A percentile compares a stretch with the other conserved stretches of the same genome.
phyloP scores from a whole-genome alignment of 2,113 vertebrate species.

The Chaetodon trifascialis region DNA sequence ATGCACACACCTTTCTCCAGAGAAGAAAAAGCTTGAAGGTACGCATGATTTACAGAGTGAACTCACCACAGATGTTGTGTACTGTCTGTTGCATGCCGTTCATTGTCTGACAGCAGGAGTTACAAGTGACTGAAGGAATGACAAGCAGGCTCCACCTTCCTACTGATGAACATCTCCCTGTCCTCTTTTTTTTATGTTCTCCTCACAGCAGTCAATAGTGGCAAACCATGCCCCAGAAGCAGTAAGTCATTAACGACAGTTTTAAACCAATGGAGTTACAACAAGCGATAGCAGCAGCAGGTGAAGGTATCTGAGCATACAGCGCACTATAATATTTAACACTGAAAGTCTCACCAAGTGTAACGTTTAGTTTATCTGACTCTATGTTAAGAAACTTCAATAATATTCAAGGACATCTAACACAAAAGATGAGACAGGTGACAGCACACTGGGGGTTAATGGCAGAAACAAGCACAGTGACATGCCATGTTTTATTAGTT shows the following conservation, averaged over 20 bases:
- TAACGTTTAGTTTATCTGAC: neutral
- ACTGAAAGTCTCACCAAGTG: neutral
- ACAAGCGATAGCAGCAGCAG: neutral
- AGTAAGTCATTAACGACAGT: neutral
- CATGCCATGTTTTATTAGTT: neutral
- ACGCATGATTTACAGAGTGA: neutral
- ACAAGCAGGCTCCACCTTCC: conserved; percentile 36
- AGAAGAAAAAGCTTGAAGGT: neutral
- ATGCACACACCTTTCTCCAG: neutral
- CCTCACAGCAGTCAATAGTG: neutral
- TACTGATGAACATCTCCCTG: conserved; percentile 8
- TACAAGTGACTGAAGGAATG: conserved; percentile 31
- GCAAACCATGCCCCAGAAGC: neutral
- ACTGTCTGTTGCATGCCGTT: conserved; percentile 25
- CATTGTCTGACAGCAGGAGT: conserved; percentile 37
- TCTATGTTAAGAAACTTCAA: neutral
- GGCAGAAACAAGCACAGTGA: neutral
- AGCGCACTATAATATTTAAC: neutral
- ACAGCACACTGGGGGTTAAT: neutral
- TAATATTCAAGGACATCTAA: neutral
- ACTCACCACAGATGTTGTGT: conserved; percentile 40
- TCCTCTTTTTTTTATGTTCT: neutral
- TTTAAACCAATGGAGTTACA: no score
- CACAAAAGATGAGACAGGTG: neutral
- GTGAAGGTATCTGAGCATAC: neutral